Base-by-base conservation (phyloP, 92 coral and sea anemone genomes). In the Metridium senile region DNA sequence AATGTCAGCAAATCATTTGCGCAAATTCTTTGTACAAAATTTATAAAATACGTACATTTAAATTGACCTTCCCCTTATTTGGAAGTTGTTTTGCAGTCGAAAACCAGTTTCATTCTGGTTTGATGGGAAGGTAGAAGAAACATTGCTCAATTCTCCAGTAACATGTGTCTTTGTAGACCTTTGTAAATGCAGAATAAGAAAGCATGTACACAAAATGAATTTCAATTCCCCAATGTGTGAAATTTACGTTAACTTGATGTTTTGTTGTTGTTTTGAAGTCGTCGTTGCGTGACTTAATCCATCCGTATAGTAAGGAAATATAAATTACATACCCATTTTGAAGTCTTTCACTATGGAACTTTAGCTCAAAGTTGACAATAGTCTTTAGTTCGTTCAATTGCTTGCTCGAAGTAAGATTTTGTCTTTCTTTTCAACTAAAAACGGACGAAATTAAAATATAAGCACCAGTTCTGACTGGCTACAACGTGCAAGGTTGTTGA, bases 71-170 rank as follows among this genome's bases (percentile, higher is more conserved):
- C 6, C 68, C 79, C 79, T 74, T 74, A 74, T 58, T 74, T 74
- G 67, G 79, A 62, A 74, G 51, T 1, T 11, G 32, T 23, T 30
- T 53, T 16, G 31, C 7, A 61, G n/a, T n/a, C 2, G 25, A 51
- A 71, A 71, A 68, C 74, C 74, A 21, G 74, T 25, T 43, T 26
- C 22, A 61, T 61, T 61, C 66, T 10, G 66, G 66, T 23, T 61
- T 61, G 59, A 21, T 4, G 59, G 51, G 51, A 45, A 16, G 51
- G 51, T 7, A 7, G 51, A 16, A 45, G 51, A 16, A 7, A 16
- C 13, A 39, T 6, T 39, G 49, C 49, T 39, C 49, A 39, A 39
- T 39, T 4, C 6, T 39, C 6, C 49, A 39, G 49, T 13, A 39
- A 39, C 49, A 13, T 39, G 49, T 39, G 6, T 39, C 13, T 39